phyloP scores from a whole-genome alignment of 2,888 invertebrate genomes.

The Dermolepida albohirtum region DNA sequence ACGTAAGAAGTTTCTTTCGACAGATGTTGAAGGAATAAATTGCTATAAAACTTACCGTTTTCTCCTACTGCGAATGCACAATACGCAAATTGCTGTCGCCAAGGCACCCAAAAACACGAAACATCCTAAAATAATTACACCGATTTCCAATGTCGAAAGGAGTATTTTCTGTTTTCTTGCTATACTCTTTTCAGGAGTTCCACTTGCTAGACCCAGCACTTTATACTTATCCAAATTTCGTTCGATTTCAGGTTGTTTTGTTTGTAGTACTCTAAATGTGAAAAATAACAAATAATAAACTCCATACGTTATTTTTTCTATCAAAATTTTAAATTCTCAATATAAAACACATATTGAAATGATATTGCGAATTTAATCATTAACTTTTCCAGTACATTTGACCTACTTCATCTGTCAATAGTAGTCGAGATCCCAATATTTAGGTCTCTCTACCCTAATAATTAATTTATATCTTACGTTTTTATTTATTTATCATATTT shows the following conservation, averaged over 20 bases:
- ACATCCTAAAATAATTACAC: constrained; percentile 83
- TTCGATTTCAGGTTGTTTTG: constrained; percentile 72
- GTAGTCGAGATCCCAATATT: no score
- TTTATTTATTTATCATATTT: constrained; percentile 47
- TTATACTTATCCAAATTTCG: constrained; percentile 73
- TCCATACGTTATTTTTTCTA: background rate
- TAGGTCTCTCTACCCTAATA: no score
- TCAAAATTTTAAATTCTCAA: constrained; percentile 23
- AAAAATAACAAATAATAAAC: constrained; percentile 26
- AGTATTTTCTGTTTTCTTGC: constrained; percentile 64
- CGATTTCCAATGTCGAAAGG: constrained; percentile 80
- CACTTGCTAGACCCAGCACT: constrained; percentile 74
- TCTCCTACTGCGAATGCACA: constrained; percentile 73
- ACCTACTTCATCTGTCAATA: no score
- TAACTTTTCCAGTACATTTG: no score
- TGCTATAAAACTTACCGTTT: constrained; percentile 69
- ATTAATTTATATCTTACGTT: no score
- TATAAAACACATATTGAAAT: no score
- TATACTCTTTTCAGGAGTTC: constrained; percentile 59
- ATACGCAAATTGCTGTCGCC: constrained; percentile 81
- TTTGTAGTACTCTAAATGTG: constrained; percentile 71
- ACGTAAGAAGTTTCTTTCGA: no score
- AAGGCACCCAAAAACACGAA: constrained; percentile 85
- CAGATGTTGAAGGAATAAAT: no score
- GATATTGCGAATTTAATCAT: no score